A percentile compares a stretch with the other conserved stretches of the same genome.
Evolutionary conservation across 2,797 vertebrate species (phyloP).

Genomic region (Podarcis lilfordi): DNA sequence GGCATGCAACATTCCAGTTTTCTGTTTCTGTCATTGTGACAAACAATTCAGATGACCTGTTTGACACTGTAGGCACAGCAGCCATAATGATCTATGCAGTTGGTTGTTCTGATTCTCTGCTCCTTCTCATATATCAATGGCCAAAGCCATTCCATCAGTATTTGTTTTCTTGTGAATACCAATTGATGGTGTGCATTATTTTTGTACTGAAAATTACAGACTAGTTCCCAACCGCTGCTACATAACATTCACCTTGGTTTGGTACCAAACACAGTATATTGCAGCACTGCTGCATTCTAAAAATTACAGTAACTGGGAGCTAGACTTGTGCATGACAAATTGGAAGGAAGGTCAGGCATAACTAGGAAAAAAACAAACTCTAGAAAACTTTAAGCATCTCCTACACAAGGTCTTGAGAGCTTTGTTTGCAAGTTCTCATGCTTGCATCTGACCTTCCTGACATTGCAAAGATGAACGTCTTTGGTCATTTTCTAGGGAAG

Average conservation of each 20-base stretch:
- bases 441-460: conserved; percentile 4
- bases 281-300: background rate
- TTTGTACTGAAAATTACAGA: background rate
- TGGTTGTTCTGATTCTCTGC: background rate
- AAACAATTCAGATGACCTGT: background rate
- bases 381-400: background rate
- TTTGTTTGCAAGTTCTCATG: background rate
- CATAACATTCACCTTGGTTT: background rate
- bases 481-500: background rate
- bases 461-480: background rate
- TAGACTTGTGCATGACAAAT: background rate
- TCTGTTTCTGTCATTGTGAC: background rate
- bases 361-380: background rate
- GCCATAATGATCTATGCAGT: background rate
- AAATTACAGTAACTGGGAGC: background rate
- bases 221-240: background rate
- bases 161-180: background rate
- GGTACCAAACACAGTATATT: background rate
- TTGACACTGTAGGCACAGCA: background rate
- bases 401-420: background rate
- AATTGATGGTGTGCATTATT: background rate
- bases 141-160: background rate
- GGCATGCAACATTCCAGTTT: background rate
- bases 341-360: background rate
- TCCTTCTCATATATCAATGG: background rate